phyloP scores from a whole-genome alignment of 2,888 invertebrate genomes.

The Beris morrisii region DNA sequence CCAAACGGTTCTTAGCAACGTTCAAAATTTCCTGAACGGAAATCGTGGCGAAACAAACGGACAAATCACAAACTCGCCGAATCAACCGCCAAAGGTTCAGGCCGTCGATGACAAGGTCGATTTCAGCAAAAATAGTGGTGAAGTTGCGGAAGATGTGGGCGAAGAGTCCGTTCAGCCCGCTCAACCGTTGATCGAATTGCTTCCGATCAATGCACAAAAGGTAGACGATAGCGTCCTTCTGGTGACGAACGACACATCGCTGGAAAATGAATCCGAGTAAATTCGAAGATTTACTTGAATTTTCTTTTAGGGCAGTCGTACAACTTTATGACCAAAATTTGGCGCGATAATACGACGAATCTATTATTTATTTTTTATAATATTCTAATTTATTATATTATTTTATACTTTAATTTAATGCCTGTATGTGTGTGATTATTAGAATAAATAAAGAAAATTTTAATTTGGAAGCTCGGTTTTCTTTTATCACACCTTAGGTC shows the following conservation, averaged over 20 bases:
- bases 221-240: slow-evolving; percentile 6
- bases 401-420: no score
- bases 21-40: slow-evolving; percentile 35
- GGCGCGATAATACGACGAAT: no score
- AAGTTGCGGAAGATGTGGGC: slow-evolving; percentile 13
- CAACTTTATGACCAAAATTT: no score
- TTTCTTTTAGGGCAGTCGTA: no score
- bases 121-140: slow-evolving; percentile 32
- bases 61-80: background rate
- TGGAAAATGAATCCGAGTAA: slow-evolving; percentile 21
- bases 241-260: slow-evolving; percentile 12
- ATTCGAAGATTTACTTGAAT: no score
- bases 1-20: slow-evolving; percentile 32
- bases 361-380: no score
- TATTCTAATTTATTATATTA: no score
- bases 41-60: slow-evolving; percentile 14
- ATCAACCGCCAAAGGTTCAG: background rate
- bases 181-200: background rate
- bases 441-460: no score
- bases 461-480: no score
- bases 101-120: slow-evolving; percentile 34
- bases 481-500: no score
- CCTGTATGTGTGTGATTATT: no score
- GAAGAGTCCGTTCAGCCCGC: background rate
- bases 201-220: background rate